Conservation (phyloP, 2,888 invertebrate genomes). For the Panzeria rudis region DNA sequence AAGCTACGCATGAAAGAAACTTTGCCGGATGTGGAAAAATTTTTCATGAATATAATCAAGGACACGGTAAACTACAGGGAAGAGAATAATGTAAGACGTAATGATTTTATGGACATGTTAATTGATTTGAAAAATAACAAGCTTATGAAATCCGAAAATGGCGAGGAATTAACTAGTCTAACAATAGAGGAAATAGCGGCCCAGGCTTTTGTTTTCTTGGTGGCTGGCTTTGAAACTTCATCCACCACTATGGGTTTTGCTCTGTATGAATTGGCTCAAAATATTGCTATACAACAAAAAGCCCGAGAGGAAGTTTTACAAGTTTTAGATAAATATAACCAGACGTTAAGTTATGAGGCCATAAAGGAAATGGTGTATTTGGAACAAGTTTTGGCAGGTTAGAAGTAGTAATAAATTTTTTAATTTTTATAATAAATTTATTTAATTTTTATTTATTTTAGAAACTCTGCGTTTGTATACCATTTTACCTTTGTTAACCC, state of each 20-base stretch:
- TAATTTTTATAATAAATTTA: not conserved
- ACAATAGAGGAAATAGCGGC: conserved; percentile 84
- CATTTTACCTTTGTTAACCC: conserved; percentile 84
- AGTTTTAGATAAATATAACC: conserved; percentile 72
- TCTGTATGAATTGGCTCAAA: conserved; percentile 84
- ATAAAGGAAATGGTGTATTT: conserved; percentile 79
- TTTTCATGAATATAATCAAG: conserved; percentile 81
- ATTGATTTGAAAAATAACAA: conserved; percentile 80
- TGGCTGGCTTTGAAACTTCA: conserved; percentile 85
- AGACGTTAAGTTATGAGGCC: conserved; percentile 78
- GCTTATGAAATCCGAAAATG: conserved; percentile 73
- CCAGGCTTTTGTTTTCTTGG: conserved; percentile 85
- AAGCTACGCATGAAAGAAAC: conserved; percentile 70
- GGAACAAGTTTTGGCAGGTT: conserved; percentile 79
- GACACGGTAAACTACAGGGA: conserved; percentile 81
- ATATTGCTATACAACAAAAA: conserved; percentile 83
- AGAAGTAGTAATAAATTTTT: conserved; percentile 38
- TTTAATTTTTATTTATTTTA: conserved; percentile 72
- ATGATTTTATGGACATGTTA: conserved; percentile 84
- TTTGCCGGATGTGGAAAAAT: conserved; percentile 72
- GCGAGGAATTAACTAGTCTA: conserved; percentile 73
- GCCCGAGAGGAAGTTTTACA: conserved; percentile 83
- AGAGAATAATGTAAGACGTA: conserved; percentile 78
- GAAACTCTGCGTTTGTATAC: conserved; percentile 86
- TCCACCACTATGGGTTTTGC: conserved; percentile 84